Evolutionary conservation across 2,888 invertebrate genomes (phyloP), one percentile per base, ranked within the genome.

Genomic region (Dicycla oo): DNA sequence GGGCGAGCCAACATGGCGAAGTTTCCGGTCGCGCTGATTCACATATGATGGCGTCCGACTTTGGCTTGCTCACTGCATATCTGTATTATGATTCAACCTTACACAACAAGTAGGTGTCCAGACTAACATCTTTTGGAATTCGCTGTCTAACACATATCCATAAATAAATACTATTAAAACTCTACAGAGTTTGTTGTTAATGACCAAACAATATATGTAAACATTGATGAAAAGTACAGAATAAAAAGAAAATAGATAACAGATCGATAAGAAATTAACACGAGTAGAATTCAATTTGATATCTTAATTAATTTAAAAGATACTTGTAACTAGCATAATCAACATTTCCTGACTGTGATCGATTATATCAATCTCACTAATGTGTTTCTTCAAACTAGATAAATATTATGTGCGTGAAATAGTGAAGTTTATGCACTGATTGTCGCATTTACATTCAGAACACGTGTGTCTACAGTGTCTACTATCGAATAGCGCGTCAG

Each of bases 1-100:
- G 93, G 91, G 89, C 91, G 92, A 93, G 93, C 94, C 95, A 95
- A 95, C 94, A 95, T 95, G 95, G 95, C 95, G 94, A 88, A 90
- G 94, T 92, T 95, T 95, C 95, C 95, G 95, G 94, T 90, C 91
- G 91, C 88, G 94, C 93, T 95, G 95, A 96, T 93, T 96, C 95
- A 95, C 94, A 92, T 91, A 88, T 91, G 91, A 92, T 91, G 91
- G 90, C 90, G 89, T 90, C 91, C 91, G 91, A 89, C 90, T 91
- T 91, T 93, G 93, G 91, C 91, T 94, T 93, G 94, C 94, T 94
- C 94, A 92, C 89, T 94, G 94, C 95, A 95, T 95, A 94, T 94
- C 94, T 95, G 91, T 90, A 89, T 89, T 89, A 90, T 96, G 96
- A 95, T 94, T 96, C 96, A 96, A 92, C 89, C 88, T 93, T 93